A percentile compares a stretch with the other conserved stretches of the same genome.
Evolutionary conservation across 2,113 vertebrate genomes (phyloP).

Genomic region (Fulica atra): DNA sequence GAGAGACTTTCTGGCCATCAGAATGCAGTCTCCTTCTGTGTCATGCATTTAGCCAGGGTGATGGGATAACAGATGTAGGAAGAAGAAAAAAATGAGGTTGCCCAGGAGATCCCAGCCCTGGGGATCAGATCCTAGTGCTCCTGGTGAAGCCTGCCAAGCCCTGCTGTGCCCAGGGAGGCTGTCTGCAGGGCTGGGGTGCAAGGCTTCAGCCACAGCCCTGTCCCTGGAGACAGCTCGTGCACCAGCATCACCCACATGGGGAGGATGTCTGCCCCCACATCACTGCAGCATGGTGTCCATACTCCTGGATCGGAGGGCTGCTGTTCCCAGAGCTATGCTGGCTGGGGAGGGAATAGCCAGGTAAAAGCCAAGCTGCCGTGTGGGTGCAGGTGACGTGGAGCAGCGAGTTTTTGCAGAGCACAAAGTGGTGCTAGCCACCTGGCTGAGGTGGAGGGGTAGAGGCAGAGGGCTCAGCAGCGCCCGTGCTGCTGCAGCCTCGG

Average conservation of each 20-base stretch:
- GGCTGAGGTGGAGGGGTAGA: background rate
- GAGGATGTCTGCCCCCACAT: background rate
- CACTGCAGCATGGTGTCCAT: background rate
- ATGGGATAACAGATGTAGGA: background rate
- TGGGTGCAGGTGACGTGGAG: background rate
- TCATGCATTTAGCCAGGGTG: background rate
- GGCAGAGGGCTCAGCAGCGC: background rate
- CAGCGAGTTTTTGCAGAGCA: background rate
- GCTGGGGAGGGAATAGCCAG: background rate
- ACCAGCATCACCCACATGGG: background rate
- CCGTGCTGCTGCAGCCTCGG: background rate
- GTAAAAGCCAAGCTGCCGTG: background rate
- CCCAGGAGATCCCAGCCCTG: background rate
- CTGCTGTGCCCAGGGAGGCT: background rate
- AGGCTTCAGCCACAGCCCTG: background rate
- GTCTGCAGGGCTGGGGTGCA: background rate
- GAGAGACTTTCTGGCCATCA: background rate
- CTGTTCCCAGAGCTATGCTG: fast-evolving
- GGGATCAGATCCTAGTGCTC: background rate
- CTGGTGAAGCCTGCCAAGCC: background rate
- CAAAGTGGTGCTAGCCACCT: background rate
- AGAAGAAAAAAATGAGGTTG: background rate
- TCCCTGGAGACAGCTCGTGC: fast-evolving
- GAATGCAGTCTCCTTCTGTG: background rate
- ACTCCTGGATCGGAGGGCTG: background rate